Evolutionary conservation across 2,797 vertebrate genomes (phyloP), one percentile per base, ranked within the genome.

Genomic region (Bovichtus variegatus): DNA sequence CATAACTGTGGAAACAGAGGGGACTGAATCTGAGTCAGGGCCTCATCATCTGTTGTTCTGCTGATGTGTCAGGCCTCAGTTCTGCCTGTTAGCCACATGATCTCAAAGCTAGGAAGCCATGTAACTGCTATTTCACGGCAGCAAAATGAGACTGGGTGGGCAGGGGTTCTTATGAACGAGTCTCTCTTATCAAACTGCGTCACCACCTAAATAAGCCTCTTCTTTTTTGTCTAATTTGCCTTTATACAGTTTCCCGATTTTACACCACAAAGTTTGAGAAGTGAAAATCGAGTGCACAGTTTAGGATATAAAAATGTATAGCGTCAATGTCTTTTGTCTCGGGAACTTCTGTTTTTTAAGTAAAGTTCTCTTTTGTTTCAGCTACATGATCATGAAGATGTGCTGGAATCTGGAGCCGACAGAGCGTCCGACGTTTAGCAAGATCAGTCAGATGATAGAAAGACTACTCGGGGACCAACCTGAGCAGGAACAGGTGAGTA

Each of bases 351-450:
- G 6, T 62, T 54, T 50, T 40, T 18, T 25, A 70, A 21, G 4
- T 19, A 16, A 19, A 27, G 3, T 70, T 57, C 27, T 19, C n/a
- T 66, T 40, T 76, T 54, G n/a, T 79, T 89, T 68, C 89, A 99
- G 98, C 89, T 99, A 99, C 61, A 85, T 75, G 34, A 95, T 99
- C 88, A 99, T 99, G 98, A 97, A 96, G 83, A 96, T 95, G 6
- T 99, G 98, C 92, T 99, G 98, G 98, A 95, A 95, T 83, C 91
- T 99, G 93, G 96, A 98, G 83, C 96, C 98, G 0, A 98, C 96
- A 0, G 87, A 77, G 25, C 95, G 98, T 44, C 98, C 98, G 0
- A 98, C 96, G 0, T 99, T 99, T 11, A 94, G 92, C 80, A 96
- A 98, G 92, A 97, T 99, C 68, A 61, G 91, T 51, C 94, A 94